Base-by-base conservation (phyloP, 2,888 invertebrate genomes). In the Diplazon laetatorius region DNA sequence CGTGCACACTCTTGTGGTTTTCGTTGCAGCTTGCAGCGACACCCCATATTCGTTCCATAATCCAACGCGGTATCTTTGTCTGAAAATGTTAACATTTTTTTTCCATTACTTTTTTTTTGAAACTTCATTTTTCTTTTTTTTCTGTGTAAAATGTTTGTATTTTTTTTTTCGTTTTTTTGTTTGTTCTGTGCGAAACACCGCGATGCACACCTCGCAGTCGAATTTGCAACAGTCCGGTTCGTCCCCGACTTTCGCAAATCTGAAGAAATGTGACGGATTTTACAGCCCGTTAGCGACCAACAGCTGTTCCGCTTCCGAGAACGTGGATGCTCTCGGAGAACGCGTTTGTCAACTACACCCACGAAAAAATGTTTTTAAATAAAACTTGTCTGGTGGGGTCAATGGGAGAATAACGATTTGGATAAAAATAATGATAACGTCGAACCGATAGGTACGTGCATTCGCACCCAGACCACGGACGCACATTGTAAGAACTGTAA, bases 311-410 rank as follows among this genome's bases (percentile, higher is more conserved):
- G 18, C 22, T 60, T 37, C n/a, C 46, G 39, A 62, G 62, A 69
- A 57, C n/a, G 55, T 20, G 10, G 52, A 30, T 16, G n/a, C n/a
- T n/a, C n/a, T 55, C 48, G 14, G 39, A 46, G 59, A 81, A 72
- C 77, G 75, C 82, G 78, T 84, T 83, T 82, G 78, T 84, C 74
- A n/a, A n/a, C n/a, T n/a, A 82, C 83, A 78, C 84, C 83, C 82
- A 80, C 82, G 79, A 81, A 82, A 80, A 81, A 79, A 25, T 14
- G 14, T 52, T 22, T 6, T 12, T 35, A 25, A 25, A 25, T 14
- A 37, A 8, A 2, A 30, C 25, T n/a, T 55, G 30, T 55, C 16
- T 2, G 8, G 30, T 16, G n/a, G 9, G 55, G 35, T 14, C 55
- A 16, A 30, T 55, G 14, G 16, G 55, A 12, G 14, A 5, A n/a